phyloP scores from a whole-genome alignment of 2,797 vertebrate genomes.

The Glyptemys insculpta region DNA sequence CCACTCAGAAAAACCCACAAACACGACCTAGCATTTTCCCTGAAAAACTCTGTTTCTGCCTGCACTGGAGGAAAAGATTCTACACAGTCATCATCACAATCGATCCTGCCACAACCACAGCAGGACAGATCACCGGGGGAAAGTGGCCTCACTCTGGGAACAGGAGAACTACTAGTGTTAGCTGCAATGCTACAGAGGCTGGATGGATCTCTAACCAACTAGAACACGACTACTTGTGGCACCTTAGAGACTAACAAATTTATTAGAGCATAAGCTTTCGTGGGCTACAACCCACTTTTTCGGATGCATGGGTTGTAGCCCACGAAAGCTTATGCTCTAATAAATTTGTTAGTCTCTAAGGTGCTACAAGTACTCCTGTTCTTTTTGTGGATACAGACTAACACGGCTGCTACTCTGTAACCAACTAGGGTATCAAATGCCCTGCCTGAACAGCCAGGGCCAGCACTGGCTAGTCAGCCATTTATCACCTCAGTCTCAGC shows the following conservation, averaged over 20 bases:
- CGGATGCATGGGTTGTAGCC: no score
- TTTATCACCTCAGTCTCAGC: background rate
- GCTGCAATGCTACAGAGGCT: background rate
- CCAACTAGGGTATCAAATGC: background rate
- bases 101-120: background rate
- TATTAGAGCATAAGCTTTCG: no score
- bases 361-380: no score
- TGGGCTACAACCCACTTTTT: no score
- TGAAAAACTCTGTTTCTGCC: background rate
- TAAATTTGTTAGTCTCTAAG: no score
- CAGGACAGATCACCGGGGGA: background rate
- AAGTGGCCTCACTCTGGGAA: background rate
- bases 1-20: background rate
- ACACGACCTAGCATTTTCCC: background rate
- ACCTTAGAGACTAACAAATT: no score
- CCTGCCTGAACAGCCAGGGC: background rate
- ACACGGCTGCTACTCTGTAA: no score
- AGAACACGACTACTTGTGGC: no score
- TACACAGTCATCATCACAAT: background rate
- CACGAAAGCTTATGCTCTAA: no score
- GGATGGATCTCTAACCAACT: background rate
- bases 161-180: background rate
- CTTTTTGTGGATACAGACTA: no score
- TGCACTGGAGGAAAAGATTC: background rate
- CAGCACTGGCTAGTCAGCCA: background rate